Conservation (phyloP, 2,797 vertebrate genomes). For the Parambassis ranga region DNA sequence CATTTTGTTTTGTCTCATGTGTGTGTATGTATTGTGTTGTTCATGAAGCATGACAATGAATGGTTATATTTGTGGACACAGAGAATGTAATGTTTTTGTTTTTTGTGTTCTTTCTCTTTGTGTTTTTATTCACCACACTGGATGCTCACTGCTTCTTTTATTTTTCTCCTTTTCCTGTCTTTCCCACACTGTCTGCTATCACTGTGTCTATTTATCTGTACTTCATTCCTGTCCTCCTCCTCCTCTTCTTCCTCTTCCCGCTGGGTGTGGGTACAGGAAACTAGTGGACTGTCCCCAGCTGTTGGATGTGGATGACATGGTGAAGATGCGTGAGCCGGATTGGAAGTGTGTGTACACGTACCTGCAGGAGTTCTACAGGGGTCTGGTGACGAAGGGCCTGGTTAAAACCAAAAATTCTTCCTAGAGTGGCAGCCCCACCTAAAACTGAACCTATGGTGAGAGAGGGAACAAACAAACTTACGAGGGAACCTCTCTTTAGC, state of each 20-base stretch:
- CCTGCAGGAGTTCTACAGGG: slow-evolving; percentile 99
- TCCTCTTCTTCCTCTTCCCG: slow-evolving; percentile 30
- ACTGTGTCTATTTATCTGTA: slow-evolving; percentile 40
- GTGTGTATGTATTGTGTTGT: slow-evolving; percentile 61
- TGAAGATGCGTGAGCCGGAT: slow-evolving; percentile 98
- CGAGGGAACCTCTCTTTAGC: slow-evolving; percentile 54
- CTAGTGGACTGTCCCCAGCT: slow-evolving; percentile 98
- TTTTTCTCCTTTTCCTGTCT: slow-evolving; percentile 10
- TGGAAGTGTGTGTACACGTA: slow-evolving; percentile 99
- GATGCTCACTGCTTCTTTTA: slow-evolving; percentile 77
- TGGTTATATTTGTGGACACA: slow-evolving; percentile 78
- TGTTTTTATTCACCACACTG: slow-evolving; percentile 63
- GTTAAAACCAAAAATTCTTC: slow-evolving; percentile 99
- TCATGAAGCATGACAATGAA: slow-evolving; percentile 83
- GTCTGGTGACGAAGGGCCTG: slow-evolving; percentile 98
- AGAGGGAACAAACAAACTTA: slow-evolving; percentile 64
- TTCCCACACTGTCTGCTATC: slow-evolving; percentile 40
- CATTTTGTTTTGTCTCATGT: slow-evolving; percentile 68
- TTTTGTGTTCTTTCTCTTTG: slow-evolving; percentile 70
- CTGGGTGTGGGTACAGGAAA: slow-evolving; percentile 84
- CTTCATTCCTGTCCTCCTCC: slow-evolving; percentile 8
- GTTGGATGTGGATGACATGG: slow-evolving; percentile 99
- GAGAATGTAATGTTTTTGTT: slow-evolving; percentile 84
- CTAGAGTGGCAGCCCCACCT: slow-evolving; percentile 80
- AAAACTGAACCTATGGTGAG: slow-evolving; percentile 89